Evolutionary conservation across 1,140 invertebrate genomes (phyloP).

Genomic region (Saxidomus purpurata): DNA sequence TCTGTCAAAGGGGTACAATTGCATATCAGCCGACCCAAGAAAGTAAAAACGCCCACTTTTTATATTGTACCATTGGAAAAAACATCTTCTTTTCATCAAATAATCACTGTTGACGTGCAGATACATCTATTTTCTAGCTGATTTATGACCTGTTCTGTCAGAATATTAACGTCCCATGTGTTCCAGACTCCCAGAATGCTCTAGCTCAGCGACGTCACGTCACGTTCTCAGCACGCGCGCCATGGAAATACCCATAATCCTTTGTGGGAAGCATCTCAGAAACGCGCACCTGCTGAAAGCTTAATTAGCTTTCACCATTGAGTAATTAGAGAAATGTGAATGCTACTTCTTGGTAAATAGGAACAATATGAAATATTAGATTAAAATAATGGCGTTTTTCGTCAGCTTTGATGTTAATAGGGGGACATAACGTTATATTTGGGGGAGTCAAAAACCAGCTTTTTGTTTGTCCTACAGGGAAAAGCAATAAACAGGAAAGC

Average conservation of each 20-base stretch:
- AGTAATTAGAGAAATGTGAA: constrained; percentile 40
- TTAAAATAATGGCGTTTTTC: constrained; percentile 48
- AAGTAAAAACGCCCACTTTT: neutral
- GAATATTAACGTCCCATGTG: constrained; percentile 51
- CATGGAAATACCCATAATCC: constrained; percentile 59
- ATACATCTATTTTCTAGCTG: constrained; percentile 46
- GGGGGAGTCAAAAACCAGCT: constrained; percentile 7
- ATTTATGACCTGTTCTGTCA: constrained; percentile 36
- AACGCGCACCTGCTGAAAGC: constrained; percentile 53
- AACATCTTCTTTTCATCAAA: constrained; percentile 57
- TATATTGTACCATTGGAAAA: neutral
- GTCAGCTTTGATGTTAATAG: constrained; percentile 57
- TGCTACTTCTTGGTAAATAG: constrained; percentile 39
- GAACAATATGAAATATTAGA: constrained; percentile 62
- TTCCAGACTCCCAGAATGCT: constrained; percentile 43
- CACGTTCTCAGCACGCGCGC: constrained; percentile 48
- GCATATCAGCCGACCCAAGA: neutral
- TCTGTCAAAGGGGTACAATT: neutral
- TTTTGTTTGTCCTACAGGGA: constrained; percentile 1
- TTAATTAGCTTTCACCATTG: constrained; percentile 50
- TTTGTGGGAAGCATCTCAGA: constrained; percentile 61
- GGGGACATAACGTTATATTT: constrained; percentile 11
- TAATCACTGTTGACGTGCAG: constrained; percentile 49
- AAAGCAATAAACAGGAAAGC: constrained; percentile 4
- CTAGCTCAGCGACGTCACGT: constrained; percentile 55